Base-by-base conservation (phyloP, 2,113 vertebrate genomes). In the Oryzias melastigma region DNA sequence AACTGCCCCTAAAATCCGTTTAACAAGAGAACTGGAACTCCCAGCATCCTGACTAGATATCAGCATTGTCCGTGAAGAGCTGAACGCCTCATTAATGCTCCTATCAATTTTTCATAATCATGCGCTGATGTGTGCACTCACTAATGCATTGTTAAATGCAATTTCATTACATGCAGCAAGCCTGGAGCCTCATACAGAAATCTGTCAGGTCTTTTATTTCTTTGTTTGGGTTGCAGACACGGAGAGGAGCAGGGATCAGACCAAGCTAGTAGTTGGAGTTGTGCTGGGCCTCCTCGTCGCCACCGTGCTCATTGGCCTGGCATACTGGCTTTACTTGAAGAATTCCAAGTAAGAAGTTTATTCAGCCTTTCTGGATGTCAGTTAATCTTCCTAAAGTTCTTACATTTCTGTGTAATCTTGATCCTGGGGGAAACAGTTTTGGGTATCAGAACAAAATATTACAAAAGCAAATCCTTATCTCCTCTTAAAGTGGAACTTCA, bases 311-410 rank as follows among this genome's bases (percentile, higher is more conserved):
- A 90, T 96, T 61, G 95, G 92, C 19, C 71, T 95, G 41, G 91
- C 91, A 52, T 98, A 95, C 80, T 95, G 93, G 93, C 75, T 97
- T 54, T 99, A 95, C 61, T 87, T 90, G 88, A 98, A 95, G 89
- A 99, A 95, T 89, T 95, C 93, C 78, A 97, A 96, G 96, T 98
- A 93, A 93, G 93, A 24, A 14, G 3, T 45, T 5, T 16, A 7
- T 25, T 25, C 44, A 24, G 40, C 14, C 29, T 66, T 8, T 27
- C n/a, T 25, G 14, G 29, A 25, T 25, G 41, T 20, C 22, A 22
- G 10, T n/a, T 41, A 50, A 14, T 62, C 24, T 4, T 55, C 14
- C 19, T 15, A 16, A 24, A 14, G 14, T 13, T 55, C 6, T 5
- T 24, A 49, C 18, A 15, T 14, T 22, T 58, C 12, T 46, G 35